Evolutionary conservation across 1,140 invertebrate genomes (phyloP), one percentile per base, ranked within the genome.

Genomic region (Cepaea nemoralis): DNA sequence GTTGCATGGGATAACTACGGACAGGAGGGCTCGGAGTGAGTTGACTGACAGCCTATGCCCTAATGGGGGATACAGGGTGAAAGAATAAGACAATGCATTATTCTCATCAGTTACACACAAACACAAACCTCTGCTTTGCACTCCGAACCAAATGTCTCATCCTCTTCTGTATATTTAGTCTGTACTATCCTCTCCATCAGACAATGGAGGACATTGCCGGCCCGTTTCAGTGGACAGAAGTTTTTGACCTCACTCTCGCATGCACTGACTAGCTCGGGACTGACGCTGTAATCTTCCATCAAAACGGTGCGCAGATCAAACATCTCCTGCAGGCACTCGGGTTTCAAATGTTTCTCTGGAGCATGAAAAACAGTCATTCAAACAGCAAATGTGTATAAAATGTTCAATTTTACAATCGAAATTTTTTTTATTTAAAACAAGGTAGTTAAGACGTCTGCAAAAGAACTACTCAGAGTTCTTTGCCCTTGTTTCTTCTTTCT

Each of bases 151-250:
- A 88, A 79, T 42, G 24, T n/a, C 71, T 80, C 48, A 48, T 81
- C 33, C 70, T 55, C 48, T 5, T 48, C 24, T 14, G 33, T 74
- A 40, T 42, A 67, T 77, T 50, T 63, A 5, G 10, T 75, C 22
- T 37, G 39, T n/a, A 90, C 86, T 8, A 96, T 95, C 92, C 97
- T 95, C 75, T 96, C 95, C 97, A 99, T 97, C 67, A 99, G 92
- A 91, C 98, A 99, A 91, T 99, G 98, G 83, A 99, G 95, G 0
- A 97, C 98, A 88, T 95, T 95, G 0, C 97, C 97, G 39, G 95
- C 95, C 77, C 94, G 90, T 90, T 96, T 95, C 76, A 96, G 91
- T 0, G 90, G 82, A 86, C 93, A 94, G 83, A 90, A 87, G 8
- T 89, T 79, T 19, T 91, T 84, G 81, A 98, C 97, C 89, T 99